phyloP scores from a whole-genome alignment of 1,140 invertebrate species.

The Himalopsyche phryganea region DNA sequence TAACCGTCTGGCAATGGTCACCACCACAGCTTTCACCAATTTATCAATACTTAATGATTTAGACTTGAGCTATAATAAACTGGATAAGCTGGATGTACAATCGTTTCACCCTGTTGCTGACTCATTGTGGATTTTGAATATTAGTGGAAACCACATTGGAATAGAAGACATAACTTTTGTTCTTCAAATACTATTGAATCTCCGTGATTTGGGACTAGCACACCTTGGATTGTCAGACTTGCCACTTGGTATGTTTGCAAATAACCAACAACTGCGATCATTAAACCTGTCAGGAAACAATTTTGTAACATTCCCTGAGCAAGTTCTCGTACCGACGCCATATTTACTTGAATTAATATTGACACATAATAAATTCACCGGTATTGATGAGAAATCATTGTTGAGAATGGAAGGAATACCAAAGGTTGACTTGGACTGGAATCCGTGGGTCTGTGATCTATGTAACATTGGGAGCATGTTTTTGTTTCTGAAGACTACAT shows the following conservation, averaged over 20 bases:
- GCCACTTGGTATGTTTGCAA: slow-evolving; percentile 51
- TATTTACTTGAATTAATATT: slow-evolving; percentile 59
- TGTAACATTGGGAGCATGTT: slow-evolving; percentile 60
- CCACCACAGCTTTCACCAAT: slow-evolving; percentile 66
- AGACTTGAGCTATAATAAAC: slow-evolving; percentile 71
- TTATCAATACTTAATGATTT: slow-evolving; percentile 61
- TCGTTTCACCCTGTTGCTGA: slow-evolving; percentile 59
- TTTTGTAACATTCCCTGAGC: slow-evolving; percentile 53
- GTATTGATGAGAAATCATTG: slow-evolving; percentile 56
- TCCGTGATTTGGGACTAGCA: slow-evolving; percentile 57
- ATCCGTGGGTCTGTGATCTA: slow-evolving; percentile 66
- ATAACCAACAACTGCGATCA: slow-evolving; percentile 43
- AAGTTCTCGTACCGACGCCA: slow-evolving; percentile 54
- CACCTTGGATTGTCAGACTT: slow-evolving; percentile 53
- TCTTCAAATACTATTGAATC: slow-evolving; percentile 54
- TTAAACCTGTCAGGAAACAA: slow-evolving; percentile 58
- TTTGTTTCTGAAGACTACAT: slow-evolving; percentile 49
- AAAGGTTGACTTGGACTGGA: slow-evolving; percentile 56
- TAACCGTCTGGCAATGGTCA: slow-evolving; percentile 70
- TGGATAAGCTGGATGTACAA: slow-evolving; percentile 60
- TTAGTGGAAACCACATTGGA: slow-evolving; percentile 63
- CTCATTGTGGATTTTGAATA: slow-evolving; percentile 58
- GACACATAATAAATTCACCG: slow-evolving; percentile 59
- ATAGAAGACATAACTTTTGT: slow-evolving; percentile 49
- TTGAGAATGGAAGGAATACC: slow-evolving; percentile 51